Percentiles rank a stretch among this genome's conserved stretches.
These are phyloP conservation scores for Pseudomyrmex sp. DNA, from an alignment of 1,140 invertebrate genomes.

Conservation along the genomic window DNA sequence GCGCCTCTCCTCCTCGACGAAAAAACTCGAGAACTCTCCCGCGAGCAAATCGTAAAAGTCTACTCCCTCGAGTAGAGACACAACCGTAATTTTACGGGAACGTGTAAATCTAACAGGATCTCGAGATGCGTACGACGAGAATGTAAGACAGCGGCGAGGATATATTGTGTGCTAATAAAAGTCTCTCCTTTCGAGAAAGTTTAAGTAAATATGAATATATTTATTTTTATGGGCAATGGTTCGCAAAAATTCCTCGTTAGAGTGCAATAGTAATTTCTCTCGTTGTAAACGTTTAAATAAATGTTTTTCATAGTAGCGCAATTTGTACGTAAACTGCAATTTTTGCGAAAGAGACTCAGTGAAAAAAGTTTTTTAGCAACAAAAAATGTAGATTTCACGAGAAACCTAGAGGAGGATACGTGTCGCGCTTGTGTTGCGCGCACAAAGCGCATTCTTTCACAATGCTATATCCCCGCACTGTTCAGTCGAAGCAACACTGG, in stretches of 20 bases:
- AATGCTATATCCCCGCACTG: constrained; percentile 2
- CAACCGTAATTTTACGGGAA: background rate
- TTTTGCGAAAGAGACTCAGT: background rate
- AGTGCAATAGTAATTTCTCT: background rate
- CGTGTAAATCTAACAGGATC: constrained; percentile 3
- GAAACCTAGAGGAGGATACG: background rate
- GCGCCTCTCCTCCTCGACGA: background rate
- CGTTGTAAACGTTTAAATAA: too few species aligned
- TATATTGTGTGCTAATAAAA: background rate
- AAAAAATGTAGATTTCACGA: background rate
- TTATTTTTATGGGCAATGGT: too few species aligned
- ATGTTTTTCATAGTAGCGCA: too few species aligned
- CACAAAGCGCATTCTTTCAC: constrained; percentile 31
- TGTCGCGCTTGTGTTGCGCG: constrained; percentile 6
- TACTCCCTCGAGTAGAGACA: background rate
- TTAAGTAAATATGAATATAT: background rate
- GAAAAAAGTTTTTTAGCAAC: background rate
- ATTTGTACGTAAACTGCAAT: background rate
- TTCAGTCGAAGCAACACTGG: constrained; percentile 22
- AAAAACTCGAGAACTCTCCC: background rate
- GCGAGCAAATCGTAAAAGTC: constrained; percentile 17
- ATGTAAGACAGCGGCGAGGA: background rate
- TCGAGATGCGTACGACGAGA: background rate
- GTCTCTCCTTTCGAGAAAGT: background rate
- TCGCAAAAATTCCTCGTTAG: too few species aligned